Conservation (phyloP, 2,113 vertebrate genomes). For the Marcusenius ussheri region DNA sequence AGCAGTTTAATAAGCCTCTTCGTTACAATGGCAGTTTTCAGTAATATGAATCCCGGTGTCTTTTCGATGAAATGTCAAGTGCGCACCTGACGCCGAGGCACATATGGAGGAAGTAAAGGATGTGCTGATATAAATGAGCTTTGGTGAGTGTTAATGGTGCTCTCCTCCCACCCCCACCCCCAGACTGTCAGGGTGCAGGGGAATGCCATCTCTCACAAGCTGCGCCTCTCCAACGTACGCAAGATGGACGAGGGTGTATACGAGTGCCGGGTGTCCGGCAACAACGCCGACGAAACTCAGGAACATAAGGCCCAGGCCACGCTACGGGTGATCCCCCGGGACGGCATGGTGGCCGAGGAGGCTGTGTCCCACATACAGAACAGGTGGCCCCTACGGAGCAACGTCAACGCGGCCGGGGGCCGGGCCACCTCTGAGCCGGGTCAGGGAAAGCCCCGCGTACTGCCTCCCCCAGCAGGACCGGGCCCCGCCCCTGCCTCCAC, state of each 20-base stretch:
- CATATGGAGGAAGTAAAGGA: not conserved
- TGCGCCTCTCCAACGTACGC: conserved; percentile 78
- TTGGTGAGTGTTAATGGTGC: not conserved
- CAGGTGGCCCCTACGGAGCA: conserved; percentile 65
- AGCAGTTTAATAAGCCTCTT: not conserved
- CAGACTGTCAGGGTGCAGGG: conserved; percentile 90
- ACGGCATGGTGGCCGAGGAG: conserved; percentile 81
- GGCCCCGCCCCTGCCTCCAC: conserved; percentile 47
- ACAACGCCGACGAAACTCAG: conserved; percentile 79
- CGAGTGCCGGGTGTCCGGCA: conserved; percentile 86
- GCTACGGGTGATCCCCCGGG: conserved; percentile 67
- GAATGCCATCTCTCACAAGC: conserved; percentile 86
- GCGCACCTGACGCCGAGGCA: not conserved
- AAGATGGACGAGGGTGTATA: conserved; percentile 83
- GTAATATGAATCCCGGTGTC: not conserved
- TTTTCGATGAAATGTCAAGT: conserved; percentile 10
- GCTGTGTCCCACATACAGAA: conserved; percentile 87
- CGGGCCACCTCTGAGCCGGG: conserved; percentile 56
- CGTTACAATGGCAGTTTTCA: not conserved
- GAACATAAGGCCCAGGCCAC: conserved; percentile 78
- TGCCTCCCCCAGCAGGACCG: conserved; percentile 44
- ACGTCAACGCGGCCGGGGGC: conserved; percentile 47
- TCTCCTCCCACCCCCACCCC: conserved; percentile 10
- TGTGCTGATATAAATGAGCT: not conserved
- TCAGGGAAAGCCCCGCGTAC: conserved; percentile 52